These are phyloP conservation scores for Phoebastria nigripes DNA, from an alignment of 2,797 vertebrate genomes.

Conservation along the genomic window DNA sequence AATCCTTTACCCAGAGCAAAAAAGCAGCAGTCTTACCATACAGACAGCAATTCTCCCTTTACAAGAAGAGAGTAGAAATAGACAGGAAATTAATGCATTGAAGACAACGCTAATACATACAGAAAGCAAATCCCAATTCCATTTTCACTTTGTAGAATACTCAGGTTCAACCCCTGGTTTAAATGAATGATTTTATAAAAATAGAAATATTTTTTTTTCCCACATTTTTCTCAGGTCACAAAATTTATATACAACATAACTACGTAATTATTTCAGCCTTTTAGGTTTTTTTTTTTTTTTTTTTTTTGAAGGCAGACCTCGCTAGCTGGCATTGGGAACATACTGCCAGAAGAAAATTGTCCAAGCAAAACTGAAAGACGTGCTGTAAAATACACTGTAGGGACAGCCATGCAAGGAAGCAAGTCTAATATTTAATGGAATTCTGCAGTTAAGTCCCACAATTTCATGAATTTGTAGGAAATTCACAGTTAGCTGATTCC, in stretches of 20 bases:
- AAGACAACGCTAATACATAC: not conserved
- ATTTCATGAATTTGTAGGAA: not conserved
- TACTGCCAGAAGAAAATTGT: not conserved
- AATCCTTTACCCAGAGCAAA: not conserved
- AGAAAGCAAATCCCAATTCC: not conserved
- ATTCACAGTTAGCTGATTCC: not conserved
- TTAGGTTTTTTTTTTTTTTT: not conserved
- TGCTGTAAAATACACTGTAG: not conserved
- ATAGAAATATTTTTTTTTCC: not conserved
- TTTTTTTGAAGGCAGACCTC: not conserved
- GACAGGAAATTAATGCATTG: not conserved
- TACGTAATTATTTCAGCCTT: not conserved
- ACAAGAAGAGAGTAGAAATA: not conserved
- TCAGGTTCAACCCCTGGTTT: not conserved
- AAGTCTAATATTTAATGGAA: not conserved
- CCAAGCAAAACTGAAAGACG: not conserved
- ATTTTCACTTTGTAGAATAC: not conserved
- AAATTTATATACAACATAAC: not conserved
- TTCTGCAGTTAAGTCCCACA: not conserved
- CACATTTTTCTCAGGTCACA: not conserved
- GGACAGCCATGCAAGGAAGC: not conserved
- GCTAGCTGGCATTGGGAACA: not conserved
- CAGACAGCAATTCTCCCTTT: not conserved
- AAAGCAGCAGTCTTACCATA: not conserved
- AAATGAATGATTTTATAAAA: not conserved